Percentiles rank a stretch among this genome's conserved stretches.
phyloP scores from a whole-genome alignment of 2,888 invertebrate species.

The Orchesellides sinensis region DNA sequence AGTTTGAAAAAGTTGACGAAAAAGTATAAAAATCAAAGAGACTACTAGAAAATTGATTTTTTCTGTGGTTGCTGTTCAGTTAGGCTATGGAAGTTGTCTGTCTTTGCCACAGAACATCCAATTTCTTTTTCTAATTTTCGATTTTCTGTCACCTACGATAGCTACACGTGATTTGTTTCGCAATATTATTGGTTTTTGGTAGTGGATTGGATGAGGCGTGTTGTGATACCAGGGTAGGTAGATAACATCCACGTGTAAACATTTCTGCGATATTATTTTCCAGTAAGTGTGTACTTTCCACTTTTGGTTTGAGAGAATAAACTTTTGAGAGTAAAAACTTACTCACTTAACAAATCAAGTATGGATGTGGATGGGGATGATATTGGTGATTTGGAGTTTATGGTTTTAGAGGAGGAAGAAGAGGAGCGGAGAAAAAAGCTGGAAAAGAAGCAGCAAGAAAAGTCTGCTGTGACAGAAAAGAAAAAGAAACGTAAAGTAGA shows the following conservation, averaged over 20 bases:
- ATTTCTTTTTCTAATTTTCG: too few relatives aligned
- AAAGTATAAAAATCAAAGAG: too few relatives aligned
- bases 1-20: too few relatives aligned
- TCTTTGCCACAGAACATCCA: too few relatives aligned
- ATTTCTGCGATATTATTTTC: background rate
- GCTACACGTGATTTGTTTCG: too few relatives aligned
- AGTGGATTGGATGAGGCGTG: too few relatives aligned
- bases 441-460: background rate
- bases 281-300: background rate
- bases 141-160: too few relatives aligned
- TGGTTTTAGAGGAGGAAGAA: slow-evolving; percentile 20
- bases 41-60: too few relatives aligned
- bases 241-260: background rate
- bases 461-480: slow-evolving; percentile 10
- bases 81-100: too few relatives aligned
- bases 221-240: too few relatives aligned
- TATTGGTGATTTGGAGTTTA: slow-evolving; percentile 17
- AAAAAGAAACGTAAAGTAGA: slow-evolving; percentile 17
- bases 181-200: background rate
- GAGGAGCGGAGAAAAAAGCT: slow-evolving; percentile 2
- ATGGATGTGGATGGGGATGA: slow-evolving; percentile 7
- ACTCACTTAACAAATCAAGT: background rate
- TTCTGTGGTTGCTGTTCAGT: too few relatives aligned
- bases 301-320: background rate
- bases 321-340: background rate